Evolutionary conservation across 2,113 vertebrate species (phyloP).

Genomic region (Rhabdomys dilectus): DNA sequence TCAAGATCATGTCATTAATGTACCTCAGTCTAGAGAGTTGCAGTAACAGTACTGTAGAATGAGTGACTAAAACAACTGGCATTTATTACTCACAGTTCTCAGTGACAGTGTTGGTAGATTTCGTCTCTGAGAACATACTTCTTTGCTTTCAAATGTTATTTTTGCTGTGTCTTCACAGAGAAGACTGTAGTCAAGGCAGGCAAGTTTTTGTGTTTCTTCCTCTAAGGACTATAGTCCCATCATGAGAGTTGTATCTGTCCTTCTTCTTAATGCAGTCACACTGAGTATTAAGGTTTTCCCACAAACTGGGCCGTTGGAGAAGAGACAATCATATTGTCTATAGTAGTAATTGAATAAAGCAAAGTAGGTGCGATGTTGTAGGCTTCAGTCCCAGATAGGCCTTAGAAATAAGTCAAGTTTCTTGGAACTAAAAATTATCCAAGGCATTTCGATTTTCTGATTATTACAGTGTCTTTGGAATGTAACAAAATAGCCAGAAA

Average conservation of each 20-base stretch:
- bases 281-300: background rate
- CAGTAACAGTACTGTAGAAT: background rate
- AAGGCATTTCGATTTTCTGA: background rate
- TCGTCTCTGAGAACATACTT: background rate
- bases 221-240: background rate
- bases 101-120: too few relatives aligned
- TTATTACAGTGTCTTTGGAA: background rate
- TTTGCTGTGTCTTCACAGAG: background rate
- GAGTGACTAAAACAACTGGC: background rate
- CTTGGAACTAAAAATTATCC: background rate
- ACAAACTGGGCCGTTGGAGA: background rate
- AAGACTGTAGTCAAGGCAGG: background rate
- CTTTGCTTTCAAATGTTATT: background rate
- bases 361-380: background rate
- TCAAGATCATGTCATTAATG: background rate
- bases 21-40: too few relatives aligned
- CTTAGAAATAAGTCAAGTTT: background rate
- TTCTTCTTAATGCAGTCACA: background rate
- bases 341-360: background rate
- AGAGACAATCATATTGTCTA: background rate
- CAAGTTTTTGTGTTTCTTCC: background rate
- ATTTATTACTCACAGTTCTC: background rate
- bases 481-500: background rate
- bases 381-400: background rate
- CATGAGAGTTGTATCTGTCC: background rate